These are phyloP conservation scores for Pelvicachromis taeniatus DNA, from an alignment of 2,113 vertebrate species.

Conservation along the genomic window DNA sequence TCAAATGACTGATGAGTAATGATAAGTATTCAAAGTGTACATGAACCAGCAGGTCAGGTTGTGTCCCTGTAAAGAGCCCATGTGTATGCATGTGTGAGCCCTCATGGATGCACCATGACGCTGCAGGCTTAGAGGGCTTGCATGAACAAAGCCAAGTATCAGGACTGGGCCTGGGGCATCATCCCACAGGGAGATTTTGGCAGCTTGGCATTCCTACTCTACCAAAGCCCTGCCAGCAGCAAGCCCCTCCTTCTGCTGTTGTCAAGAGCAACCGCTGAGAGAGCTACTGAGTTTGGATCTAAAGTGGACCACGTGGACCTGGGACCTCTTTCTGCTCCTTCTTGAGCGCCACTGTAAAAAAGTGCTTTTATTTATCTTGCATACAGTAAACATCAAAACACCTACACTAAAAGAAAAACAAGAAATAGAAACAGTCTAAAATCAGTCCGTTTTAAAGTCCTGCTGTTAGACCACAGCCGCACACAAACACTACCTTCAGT, in stretches of 20 bases:
- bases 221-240: constrained; percentile 29
- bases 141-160: constrained; percentile 34
- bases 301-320: constrained; percentile 40
- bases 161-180: constrained; percentile 10
- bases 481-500: not conserved
- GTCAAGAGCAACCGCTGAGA: constrained; percentile 61
- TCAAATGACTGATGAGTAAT: not conserved
- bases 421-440: not conserved
- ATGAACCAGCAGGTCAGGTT: not conserved
- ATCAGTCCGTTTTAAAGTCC: not conserved
- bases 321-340: constrained; percentile 17
- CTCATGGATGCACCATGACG: not conserved
- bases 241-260: constrained; percentile 23
- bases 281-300: constrained; percentile 54
- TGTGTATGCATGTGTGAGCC: not conserved
- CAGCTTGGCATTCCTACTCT: constrained; percentile 17
- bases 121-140: not conserved
- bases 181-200: constrained; percentile 40
- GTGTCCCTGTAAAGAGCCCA: not conserved
- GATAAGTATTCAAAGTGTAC: not conserved
- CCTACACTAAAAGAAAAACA: not conserved
- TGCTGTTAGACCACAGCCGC: not conserved
- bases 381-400: not conserved
- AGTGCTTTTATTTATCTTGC: not conserved
- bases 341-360: constrained; percentile 23